Conservation (phyloP, 2,888 invertebrate genomes). For the Nemotelus pantherinus region DNA sequence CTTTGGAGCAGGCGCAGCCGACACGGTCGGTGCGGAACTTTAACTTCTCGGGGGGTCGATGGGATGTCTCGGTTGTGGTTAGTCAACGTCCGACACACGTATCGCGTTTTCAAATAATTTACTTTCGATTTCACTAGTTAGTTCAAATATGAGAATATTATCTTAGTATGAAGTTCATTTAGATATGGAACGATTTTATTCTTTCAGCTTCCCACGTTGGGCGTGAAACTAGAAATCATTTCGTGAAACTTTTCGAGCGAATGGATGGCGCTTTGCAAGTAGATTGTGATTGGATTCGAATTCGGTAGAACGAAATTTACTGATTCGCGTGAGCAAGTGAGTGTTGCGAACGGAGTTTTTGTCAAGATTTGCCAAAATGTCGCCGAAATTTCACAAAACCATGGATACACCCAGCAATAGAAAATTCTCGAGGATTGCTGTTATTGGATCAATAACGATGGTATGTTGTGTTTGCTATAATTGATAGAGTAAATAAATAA, state of each 20-base stretch:
- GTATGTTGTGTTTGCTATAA: constrained; percentile 14
- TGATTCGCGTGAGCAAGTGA: constrained; percentile 1
- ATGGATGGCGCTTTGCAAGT: too few species aligned
- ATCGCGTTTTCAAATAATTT: not conserved
- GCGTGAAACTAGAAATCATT: not conserved
- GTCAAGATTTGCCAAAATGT: not conserved
- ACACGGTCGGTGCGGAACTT: not conserved
- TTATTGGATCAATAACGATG: constrained; percentile 39
- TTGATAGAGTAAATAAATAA: too few species aligned
- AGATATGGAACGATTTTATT: not conserved
- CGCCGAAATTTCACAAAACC: constrained; percentile 28
- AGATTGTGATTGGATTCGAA: not conserved
- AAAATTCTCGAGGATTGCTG: constrained; percentile 33
- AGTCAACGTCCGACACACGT: not conserved
- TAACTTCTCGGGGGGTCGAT: not conserved
- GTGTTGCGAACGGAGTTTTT: not conserved
- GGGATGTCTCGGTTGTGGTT: not conserved
- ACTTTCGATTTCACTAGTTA: not conserved
- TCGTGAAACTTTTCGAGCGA: not conserved
- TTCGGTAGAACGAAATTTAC: not conserved
- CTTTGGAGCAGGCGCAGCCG: constrained; percentile 25
- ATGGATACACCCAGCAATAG: constrained; percentile 34
- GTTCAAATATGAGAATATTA: not conserved
- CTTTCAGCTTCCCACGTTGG: not conserved
- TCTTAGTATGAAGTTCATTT: too few species aligned